Evolutionary conservation across 2,888 invertebrate genomes (phyloP).

Genomic region (Thymelicus acteon): DNA sequence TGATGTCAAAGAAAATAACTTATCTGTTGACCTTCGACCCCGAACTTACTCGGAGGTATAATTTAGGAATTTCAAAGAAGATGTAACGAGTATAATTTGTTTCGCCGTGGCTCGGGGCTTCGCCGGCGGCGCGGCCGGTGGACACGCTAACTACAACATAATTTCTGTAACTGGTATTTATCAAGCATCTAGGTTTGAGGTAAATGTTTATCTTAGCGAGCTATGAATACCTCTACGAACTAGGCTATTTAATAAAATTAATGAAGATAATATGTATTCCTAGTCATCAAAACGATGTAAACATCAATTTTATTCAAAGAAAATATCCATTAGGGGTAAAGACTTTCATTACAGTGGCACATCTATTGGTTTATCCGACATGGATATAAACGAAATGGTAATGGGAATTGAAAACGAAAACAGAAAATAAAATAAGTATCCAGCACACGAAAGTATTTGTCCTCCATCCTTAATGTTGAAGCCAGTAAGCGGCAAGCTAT

Average conservation of each 20-base stretch:
- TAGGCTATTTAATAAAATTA: neutral
- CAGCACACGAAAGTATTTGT: neutral
- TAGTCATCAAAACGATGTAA: neutral
- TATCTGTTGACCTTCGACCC: slow-evolving; percentile 9
- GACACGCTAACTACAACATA: slow-evolving; percentile 8
- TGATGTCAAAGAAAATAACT: slow-evolving; percentile 3
- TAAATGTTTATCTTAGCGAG: slow-evolving; percentile 4
- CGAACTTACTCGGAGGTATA: slow-evolving; percentile 9
- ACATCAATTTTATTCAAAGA: too few relatives aligned
- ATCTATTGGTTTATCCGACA: too few relatives aligned
- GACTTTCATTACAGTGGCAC: too few relatives aligned
- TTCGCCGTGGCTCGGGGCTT: neutral
- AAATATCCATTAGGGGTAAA: too few relatives aligned
- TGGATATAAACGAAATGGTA: too few relatives aligned
- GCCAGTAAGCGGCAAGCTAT: slow-evolving; percentile 9
- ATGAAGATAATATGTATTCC: too few relatives aligned
- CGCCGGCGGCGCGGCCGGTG: neutral
- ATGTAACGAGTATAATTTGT: slow-evolving; percentile 25
- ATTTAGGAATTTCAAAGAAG: slow-evolving; percentile 28
- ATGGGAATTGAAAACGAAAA: too few relatives aligned
- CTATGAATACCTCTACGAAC: neutral
- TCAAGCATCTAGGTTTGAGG: slow-evolving; percentile 3
- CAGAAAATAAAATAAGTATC: too few relatives aligned
- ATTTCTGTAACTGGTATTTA: slow-evolving; percentile 9
- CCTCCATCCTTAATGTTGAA: neutral